phyloP scores from a whole-genome alignment of 2,113 vertebrate genomes.

The Motacilla tschutschensis region DNA sequence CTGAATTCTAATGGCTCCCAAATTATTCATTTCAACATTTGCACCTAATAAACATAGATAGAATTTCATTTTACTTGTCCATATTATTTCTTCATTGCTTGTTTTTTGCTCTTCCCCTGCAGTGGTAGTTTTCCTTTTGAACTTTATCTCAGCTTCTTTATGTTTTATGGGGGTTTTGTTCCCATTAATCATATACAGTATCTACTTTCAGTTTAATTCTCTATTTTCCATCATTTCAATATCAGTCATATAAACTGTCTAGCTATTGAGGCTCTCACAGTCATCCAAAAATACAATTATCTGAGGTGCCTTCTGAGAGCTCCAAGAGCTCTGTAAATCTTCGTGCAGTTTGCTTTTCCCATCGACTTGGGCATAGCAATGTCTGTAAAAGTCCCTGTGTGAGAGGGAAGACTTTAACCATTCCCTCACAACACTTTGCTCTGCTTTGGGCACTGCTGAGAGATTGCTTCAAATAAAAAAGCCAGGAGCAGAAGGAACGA shows the following conservation, averaged over 20 bases:
- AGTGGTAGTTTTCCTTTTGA: background rate
- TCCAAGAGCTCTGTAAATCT: slow-evolving; percentile 2
- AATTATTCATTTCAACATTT: background rate
- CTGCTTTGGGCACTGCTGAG: background rate
- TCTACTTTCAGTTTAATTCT: slow-evolving; percentile 17
- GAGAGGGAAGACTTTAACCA: background rate
- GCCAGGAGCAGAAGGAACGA: background rate
- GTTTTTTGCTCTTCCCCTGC: background rate
- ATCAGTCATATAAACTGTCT: slow-evolving; percentile 2
- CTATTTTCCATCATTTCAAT: background rate
- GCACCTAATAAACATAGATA: background rate
- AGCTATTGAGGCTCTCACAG: background rate
- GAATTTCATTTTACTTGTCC: background rate
- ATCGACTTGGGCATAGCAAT: background rate
- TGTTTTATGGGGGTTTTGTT: background rate
- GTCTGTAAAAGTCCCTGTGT: background rate
- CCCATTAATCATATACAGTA: slow-evolving; percentile 4
- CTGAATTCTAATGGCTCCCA: background rate
- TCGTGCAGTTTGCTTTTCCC: background rate
- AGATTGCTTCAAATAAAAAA: background rate
- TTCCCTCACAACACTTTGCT: background rate
- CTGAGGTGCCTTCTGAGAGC: slow-evolving; percentile 7
- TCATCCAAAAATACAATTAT: background rate
- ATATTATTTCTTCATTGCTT: background rate
- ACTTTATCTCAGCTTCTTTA: slow-evolving; percentile 8